Evolutionary conservation across 2,797 vertebrate species (phyloP), one percentile per base, ranked within the genome.

Genomic region (Ciconia nigra): DNA sequence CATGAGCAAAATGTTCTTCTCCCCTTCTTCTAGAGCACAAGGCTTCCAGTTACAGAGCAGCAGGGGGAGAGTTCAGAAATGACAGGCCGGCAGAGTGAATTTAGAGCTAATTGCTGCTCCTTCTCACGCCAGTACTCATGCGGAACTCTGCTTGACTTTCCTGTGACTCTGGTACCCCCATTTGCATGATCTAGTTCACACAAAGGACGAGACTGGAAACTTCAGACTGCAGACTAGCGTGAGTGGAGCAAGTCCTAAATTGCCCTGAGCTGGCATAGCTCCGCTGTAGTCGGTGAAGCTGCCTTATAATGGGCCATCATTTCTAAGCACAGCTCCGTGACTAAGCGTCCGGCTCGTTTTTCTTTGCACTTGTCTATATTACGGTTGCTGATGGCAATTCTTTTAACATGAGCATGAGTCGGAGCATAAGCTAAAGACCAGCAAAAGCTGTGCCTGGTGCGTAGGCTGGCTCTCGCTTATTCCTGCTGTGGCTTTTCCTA

Each of bases 101-200:
- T 93, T 26, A 35, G 52, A 89, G 81, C 57, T 95, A 90, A 93
- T 73, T 93, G 62, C 95, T 78, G 62, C 79, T 94, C 61, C 76
- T 91, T 76, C 76, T 93, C 51, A 65, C 12, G 2, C 42, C 9
- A 3, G 67, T 47, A 46, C 76, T 86, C 13, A 7, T n/a, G 52
- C 5, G 1, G 82, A 86, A 63, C 74, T 35, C 66, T 47, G 42
- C 41, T 83, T 20, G 4, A 70, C 69, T 83, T 94, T 65, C 39
- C 72, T 12, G 74, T 35, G 55, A 65, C 70, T 79, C 77, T 11
- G 0, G 26, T 91, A 82, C 18, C 73, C 63, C 51, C 17, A 19
- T 67, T 89, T 90, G 55, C 74, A 44, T 73, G 39, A 92, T 77
- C 28, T 29, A 74, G 37, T 39, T 90, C 74, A 14, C 81, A 82